Evolutionary conservation across 2,888 invertebrate species (phyloP).

Genomic region (Charanyca ferruginea): DNA sequence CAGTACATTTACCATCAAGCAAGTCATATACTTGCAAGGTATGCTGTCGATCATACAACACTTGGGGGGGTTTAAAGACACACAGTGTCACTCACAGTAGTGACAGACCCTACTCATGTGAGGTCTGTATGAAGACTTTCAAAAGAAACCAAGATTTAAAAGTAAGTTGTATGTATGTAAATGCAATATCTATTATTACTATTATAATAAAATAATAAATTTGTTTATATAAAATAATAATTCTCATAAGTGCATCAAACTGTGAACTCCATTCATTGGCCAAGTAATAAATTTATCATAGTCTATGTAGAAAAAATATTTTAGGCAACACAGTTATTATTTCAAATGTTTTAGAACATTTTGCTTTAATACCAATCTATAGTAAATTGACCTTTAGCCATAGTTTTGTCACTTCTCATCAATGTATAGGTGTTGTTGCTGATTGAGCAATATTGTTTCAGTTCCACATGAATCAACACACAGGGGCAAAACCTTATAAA

Average conservation of each 20-base stretch:
- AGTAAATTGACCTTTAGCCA: not conserved
- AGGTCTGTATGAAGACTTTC: slow-evolving; percentile 93
- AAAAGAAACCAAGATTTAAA: slow-evolving; percentile 94
- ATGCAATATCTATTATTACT: not conserved
- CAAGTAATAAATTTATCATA: too few species aligned
- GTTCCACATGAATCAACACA: slow-evolving; percentile 94
- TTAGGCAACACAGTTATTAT: too few species aligned
- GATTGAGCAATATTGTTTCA: slow-evolving; percentile 80
- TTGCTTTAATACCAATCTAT: not conserved
- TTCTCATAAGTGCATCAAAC: not conserved
- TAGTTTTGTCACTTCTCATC: not conserved
- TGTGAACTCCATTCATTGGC: too few species aligned
- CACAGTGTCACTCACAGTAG: slow-evolving; percentile 94
- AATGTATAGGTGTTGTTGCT: not conserved
- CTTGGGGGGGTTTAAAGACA: slow-evolving; percentile 92
- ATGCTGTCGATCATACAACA: slow-evolving; percentile 94
- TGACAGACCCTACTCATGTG: slow-evolving; percentile 93
- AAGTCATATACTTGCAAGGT: slow-evolving; percentile 89
- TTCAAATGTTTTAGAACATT: not conserved
- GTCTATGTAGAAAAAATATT: too few species aligned
- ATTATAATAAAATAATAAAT: not conserved
- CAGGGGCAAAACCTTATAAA: slow-evolving; percentile 94
- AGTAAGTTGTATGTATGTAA: slow-evolving; percentile 76
- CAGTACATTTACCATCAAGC: slow-evolving; percentile 72
- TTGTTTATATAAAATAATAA: not conserved